phyloP scores from a whole-genome alignment of 2,113 vertebrate genomes.

The Panurus biarmicus region DNA sequence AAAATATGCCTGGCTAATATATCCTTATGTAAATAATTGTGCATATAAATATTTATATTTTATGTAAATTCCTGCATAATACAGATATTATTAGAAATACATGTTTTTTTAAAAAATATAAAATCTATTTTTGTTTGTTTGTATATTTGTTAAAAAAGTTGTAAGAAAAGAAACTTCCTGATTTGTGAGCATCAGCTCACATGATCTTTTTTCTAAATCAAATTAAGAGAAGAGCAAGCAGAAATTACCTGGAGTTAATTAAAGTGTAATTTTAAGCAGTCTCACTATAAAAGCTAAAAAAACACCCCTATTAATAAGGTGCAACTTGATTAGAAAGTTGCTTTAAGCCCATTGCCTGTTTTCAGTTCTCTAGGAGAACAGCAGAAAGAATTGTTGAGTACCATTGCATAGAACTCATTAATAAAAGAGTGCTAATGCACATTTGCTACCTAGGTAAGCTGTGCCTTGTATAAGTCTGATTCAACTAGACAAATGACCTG shows the following conservation, averaged over 20 bases:
- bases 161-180: background rate
- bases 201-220: background rate
- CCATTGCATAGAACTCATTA: slow-evolving; percentile 55
- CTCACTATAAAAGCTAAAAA: background rate
- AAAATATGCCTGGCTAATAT: background rate
- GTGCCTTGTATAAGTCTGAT: slow-evolving; percentile 25
- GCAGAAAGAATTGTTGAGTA: background rate
- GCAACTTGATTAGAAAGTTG: slow-evolving; percentile 42
- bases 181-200: background rate
- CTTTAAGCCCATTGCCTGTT: background rate
- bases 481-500: slow-evolving; percentile 43
- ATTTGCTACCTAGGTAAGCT: slow-evolving; percentile 14
- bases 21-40: background rate
- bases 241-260: background rate
- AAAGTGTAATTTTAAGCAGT: background rate
- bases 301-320: slow-evolving; percentile 10
- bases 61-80: background rate
- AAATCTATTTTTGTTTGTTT: background rate
- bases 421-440: slow-evolving; percentile 10
- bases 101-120: background rate
- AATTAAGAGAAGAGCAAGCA: background rate
- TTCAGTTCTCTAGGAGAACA: background rate
- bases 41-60: background rate
- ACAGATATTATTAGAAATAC: background rate
- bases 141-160: background rate